Percentiles rank a stretch among this genome's conserved stretches.
These are phyloP conservation scores for Emydocephalus ijimae DNA, from an alignment of 2,113 vertebrate genomes.

Conservation along the genomic window DNA sequence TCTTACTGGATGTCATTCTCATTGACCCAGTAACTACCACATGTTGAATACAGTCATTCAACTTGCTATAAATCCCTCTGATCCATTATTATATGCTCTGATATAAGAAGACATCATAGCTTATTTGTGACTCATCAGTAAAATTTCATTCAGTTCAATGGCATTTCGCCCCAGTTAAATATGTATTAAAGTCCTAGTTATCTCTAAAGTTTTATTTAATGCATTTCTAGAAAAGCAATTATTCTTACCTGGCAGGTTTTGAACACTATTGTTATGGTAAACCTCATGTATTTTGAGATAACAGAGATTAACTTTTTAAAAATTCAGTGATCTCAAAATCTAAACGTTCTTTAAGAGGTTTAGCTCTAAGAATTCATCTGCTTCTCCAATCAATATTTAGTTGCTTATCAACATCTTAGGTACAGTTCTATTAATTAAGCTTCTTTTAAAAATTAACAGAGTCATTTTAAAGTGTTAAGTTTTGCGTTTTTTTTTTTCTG, in stretches of 20 bases:
- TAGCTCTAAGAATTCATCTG: slow-evolving; percentile 46
- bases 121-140: background rate
- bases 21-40: background rate
- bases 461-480: slow-evolving; percentile 41
- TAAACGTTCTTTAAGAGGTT: slow-evolving; percentile 67
- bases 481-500: slow-evolving; percentile 41
- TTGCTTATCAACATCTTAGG: slow-evolving; percentile 35
- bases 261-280: slow-evolving; percentile 71
- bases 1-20: background rate
- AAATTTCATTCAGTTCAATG: background rate
- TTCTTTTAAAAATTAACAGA: slow-evolving; percentile 36
- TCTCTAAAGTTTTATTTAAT: slow-evolving; percentile 71
- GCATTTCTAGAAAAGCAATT: slow-evolving; percentile 68
- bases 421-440: slow-evolving; percentile 23
- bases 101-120: background rate
- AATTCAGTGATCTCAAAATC: slow-evolving; percentile 65
- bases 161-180: background rate
- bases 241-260: slow-evolving; percentile 74
- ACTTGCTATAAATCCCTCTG: background rate
- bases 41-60: background rate
- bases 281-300: slow-evolving; percentile 67
- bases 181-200: slow-evolving; percentile 44
- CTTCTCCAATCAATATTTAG: slow-evolving; percentile 33
- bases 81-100: background rate
- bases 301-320: slow-evolving; percentile 79